phyloP scores from a whole-genome alignment of 1,140 invertebrate genomes.

The Andricus grossulariae region DNA sequence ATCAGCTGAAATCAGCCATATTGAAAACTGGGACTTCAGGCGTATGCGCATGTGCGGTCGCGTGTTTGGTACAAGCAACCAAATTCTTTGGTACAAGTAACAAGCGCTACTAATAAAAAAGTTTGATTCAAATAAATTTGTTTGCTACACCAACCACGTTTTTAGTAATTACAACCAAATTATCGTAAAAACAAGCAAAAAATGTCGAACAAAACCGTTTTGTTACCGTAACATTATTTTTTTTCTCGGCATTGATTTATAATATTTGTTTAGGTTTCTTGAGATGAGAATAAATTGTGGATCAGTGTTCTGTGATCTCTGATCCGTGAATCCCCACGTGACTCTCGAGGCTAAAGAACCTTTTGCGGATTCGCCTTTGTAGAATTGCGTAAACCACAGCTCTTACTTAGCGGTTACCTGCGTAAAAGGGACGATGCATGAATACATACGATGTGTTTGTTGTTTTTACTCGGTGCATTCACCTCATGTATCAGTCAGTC shows the following conservation, averaged over 20 bases:
- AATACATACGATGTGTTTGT: constrained; percentile 26
- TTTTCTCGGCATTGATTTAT: neutral
- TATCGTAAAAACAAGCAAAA: no score
- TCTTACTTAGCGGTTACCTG: constrained; percentile 30
- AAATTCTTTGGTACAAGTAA: no score
- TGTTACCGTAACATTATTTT: no score
- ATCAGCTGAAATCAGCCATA: no score
- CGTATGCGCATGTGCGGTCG: no score
- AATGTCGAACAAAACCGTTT: no score
- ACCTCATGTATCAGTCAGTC: constrained; percentile 7
- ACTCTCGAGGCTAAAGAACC: constrained; percentile 4
- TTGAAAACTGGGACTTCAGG: no score
- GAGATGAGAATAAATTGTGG: neutral
- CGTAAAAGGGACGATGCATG: constrained; percentile 23
- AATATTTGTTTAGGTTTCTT: neutral
- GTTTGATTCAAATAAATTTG: no score
- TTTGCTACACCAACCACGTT: no score
- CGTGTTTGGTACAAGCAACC: no score
- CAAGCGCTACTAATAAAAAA: no score
- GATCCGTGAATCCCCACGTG: constrained; percentile 20
- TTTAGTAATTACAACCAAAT: no score
- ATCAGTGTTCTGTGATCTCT: neutral
- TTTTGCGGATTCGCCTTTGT: constrained; percentile 19
- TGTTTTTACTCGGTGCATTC: constrained; percentile 22
- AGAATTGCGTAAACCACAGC: constrained; percentile 29